These are phyloP conservation scores for Allolobophora icterica DNA, from an alignment of 2,888 invertebrate genomes.

Conservation along the genomic window DNA sequence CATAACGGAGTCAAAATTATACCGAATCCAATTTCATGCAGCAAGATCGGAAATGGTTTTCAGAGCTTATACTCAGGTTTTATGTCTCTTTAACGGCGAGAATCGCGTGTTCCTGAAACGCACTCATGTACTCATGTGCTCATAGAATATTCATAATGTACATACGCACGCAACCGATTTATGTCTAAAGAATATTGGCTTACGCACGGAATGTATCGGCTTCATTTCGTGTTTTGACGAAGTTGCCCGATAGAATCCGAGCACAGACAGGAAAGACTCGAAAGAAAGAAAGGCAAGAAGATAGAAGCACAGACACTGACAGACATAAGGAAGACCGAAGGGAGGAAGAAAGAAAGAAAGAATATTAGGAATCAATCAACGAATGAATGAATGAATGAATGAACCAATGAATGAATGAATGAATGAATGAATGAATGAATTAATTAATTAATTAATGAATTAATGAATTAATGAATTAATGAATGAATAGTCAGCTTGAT, in stretches of 20 bases:
- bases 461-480: too few relatives aligned
- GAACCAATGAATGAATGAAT: too few relatives aligned
- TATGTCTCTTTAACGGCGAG: neutral
- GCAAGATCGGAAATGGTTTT: neutral
- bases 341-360: neutral
- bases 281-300: neutral
- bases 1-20: neutral
- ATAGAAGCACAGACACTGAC: too few relatives aligned
- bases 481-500: too few relatives aligned
- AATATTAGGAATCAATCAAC: neutral
- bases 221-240: neutral
- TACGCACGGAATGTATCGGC: neutral
- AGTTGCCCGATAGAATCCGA: neutral
- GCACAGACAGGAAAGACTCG: neutral
- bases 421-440: too few relatives aligned
- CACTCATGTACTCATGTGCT: neutral
- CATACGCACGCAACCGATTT: too few relatives aligned
- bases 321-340: neutral
- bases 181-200: neutral
- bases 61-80: neutral
- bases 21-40: constrained; percentile 1
- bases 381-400: too few relatives aligned
- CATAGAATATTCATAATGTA: neutral
- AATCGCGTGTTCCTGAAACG: neutral
- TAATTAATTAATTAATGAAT: too few relatives aligned